Evolutionary conservation across 2,888 invertebrate genomes (phyloP), one percentile per base, ranked within the genome.

Genomic region (Cyclophora albipunctata): DNA sequence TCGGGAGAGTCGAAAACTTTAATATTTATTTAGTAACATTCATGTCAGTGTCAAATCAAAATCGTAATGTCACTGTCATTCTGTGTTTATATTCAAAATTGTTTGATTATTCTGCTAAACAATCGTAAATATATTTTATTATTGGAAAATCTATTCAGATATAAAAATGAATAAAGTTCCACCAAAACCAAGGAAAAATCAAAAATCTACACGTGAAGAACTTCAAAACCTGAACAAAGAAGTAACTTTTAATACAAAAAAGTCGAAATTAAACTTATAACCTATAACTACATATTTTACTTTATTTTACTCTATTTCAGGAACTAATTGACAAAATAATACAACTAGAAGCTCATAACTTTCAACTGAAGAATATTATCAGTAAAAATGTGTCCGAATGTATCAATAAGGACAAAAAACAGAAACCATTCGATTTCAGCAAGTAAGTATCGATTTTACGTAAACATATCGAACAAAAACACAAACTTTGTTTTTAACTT

Each of bases 331-430:
- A 92, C 33, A 92, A 90, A 81, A 90, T 97, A 52, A 78, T 92
- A 42, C 92, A 93, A 65, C 69, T 96, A 45, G 92, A 95, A 79
- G 92, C 94, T 1, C 95, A 96, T 68, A 96, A 95, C 66, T 75
- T 84, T 35, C 96, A 97, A 71, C 73, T 97, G 3, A 93, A 92
- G 76, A 93, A 93, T 72, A 90, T 94, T 46, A 86, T 94, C 34
- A 88, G 85, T 50, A 92, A 91, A 72, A 89, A 75, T 56, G 66
- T 76, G 33, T 66, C 79, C 3, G 51, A 54, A 41, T 37, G 34
- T 49, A 75, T 75, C 49, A 63, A 53, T 44, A 66, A 56, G 34
- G 47, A 49, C 45, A 65, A 63, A 40, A 71, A 82, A 48, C 90
- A 81, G 34, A 71, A 82, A 48, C 90, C 81, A 34, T 94, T 94